phyloP scores from a whole-genome alignment of 2,888 invertebrate genomes.

The Hoplodrina blanda region DNA sequence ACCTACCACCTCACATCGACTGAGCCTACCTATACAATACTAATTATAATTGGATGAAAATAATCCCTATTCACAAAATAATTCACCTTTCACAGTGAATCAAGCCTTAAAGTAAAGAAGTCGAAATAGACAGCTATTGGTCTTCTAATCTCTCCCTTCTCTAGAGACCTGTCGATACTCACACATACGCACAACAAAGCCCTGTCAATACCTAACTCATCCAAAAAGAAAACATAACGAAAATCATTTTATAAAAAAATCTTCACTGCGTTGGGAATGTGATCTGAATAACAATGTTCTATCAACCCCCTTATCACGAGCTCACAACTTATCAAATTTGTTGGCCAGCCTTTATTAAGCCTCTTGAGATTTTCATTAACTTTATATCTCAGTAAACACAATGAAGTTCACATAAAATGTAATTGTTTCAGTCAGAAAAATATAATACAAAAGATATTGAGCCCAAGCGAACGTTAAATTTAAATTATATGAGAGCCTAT shows the following conservation, averaged over 20 bases:
- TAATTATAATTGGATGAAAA: not conserved
- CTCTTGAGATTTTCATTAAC: slow-evolving; percentile 70
- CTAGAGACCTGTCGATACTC: slow-evolving; percentile 26
- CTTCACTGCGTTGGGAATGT: slow-evolving; percentile 38
- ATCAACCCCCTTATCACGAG: slow-evolving; percentile 51
- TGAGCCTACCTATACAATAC: not conserved
- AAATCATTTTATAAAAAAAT: slow-evolving; percentile 54
- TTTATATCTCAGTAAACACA: slow-evolving; percentile 65
- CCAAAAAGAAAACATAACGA: slow-evolving; percentile 47
- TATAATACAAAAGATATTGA: slow-evolving; percentile 56
- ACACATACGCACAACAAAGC: slow-evolving; percentile 28
- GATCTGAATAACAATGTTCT: slow-evolving; percentile 56
- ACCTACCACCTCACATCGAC: not conserved
- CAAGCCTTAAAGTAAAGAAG: slow-evolving; percentile 12
- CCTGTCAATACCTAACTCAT: slow-evolving; percentile 55
- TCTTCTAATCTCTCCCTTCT: slow-evolving; percentile 33
- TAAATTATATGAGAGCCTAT: slow-evolving; percentile 58
- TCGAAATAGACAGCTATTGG: slow-evolving; percentile 39
- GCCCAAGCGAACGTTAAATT: slow-evolving; percentile 57
- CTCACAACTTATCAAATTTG: slow-evolving; percentile 67
- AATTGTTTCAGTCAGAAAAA: slow-evolving; percentile 61
- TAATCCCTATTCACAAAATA: not conserved
- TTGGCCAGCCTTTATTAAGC: slow-evolving; percentile 62
- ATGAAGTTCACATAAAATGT: slow-evolving; percentile 60
- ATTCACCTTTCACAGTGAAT: slow-evolving; percentile 1